Base-by-base conservation (phyloP, 2,797 vertebrate genomes). In the Mus spretus region DNA sequence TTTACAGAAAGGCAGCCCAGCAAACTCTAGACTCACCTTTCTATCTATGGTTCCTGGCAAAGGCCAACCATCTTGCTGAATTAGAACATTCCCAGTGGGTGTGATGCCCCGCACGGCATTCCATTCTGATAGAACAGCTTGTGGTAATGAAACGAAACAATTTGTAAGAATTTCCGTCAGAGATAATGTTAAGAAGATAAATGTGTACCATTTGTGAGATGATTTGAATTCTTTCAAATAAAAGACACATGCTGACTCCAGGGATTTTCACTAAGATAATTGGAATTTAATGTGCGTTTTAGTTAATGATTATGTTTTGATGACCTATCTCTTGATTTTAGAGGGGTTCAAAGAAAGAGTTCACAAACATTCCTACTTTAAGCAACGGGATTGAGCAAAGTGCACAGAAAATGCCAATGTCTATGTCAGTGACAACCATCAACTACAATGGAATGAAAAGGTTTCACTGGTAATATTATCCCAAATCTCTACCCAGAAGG, bases 131-230 rank as follows among this genome's bases (percentile, higher is more conserved):
- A 96, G 83, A 91, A 91, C 93, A 86, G 74, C 92, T 93, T 94
- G 57, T 83, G 91, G 84, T 10, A 17, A 91, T 80, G 83, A 95
- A 96, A 95, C 87, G 40, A 86, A 70, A 86, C 63, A 53, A 70
- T 70, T 15, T 85, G 63, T 47, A 70, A 67, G 44, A 85, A 85
- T 70, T 70, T 86, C 83, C 22, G 90, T 44, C 67, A 95, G 91
- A 96, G 95, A 97, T 93, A 97, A 65, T 67, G 55, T 89, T 89
- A 37, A 75, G 57, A 95, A 96, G 96, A 96, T 94, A 94, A 96
- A 95, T 95, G 93, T 91, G 61, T 53, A 89, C 79, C 67, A 95
- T 93, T 97, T 95, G 87, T 94, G 95, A 94, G 95, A 97, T 87
- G 82, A 93, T 94, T 93, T 95, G 90, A 97, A 93, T 84, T 96